Percentiles rank a stretch among this genome's conserved stretches.
Conservation (phyloP, 2,113 vertebrate species). For the Apaloderma vittatum region DNA sequence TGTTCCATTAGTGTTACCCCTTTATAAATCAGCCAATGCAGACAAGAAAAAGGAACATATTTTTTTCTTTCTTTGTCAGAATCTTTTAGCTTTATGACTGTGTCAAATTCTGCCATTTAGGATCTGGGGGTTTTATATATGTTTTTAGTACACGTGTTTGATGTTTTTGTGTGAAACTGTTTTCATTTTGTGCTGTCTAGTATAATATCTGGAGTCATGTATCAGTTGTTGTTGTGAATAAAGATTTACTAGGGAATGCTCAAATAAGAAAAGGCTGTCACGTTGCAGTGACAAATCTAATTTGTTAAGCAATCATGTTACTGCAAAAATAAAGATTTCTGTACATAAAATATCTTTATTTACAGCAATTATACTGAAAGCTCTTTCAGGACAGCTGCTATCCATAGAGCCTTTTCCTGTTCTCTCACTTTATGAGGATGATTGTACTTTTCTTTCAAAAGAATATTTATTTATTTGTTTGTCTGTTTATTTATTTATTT, state of each 20-base stretch:
- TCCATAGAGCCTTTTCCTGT: neutral
- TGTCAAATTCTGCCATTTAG: constrained; percentile 12
- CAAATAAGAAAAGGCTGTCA: constrained; percentile 51
- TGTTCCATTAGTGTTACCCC: neutral
- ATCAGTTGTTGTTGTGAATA: constrained; percentile 57
- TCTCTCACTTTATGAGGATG: neutral
- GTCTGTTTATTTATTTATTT: neutral
- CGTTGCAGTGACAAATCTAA: constrained; percentile 67
- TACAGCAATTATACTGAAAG: constrained; percentile 60
- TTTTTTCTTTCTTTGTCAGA: neutral
- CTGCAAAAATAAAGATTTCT: constrained; percentile 70
- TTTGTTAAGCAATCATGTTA: constrained; percentile 46
- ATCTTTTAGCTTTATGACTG: neutral
- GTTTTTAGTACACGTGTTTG: constrained; percentile 16
- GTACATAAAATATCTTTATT: constrained; percentile 65
- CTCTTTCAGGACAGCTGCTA: constrained; percentile 42
- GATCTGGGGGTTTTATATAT: neutral
- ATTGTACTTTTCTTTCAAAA: neutral
- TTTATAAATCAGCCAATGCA: neutral
- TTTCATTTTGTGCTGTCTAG: constrained; percentile 57
- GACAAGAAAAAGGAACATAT: neutral
- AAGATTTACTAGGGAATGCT: constrained; percentile 55
- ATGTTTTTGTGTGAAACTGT: constrained; percentile 39
- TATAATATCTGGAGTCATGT: constrained; percentile 49
- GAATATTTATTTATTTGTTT: neutral